phyloP scores from a whole-genome alignment of 1,140 invertebrate genomes.

The Temnothorax longispinosus region DNA sequence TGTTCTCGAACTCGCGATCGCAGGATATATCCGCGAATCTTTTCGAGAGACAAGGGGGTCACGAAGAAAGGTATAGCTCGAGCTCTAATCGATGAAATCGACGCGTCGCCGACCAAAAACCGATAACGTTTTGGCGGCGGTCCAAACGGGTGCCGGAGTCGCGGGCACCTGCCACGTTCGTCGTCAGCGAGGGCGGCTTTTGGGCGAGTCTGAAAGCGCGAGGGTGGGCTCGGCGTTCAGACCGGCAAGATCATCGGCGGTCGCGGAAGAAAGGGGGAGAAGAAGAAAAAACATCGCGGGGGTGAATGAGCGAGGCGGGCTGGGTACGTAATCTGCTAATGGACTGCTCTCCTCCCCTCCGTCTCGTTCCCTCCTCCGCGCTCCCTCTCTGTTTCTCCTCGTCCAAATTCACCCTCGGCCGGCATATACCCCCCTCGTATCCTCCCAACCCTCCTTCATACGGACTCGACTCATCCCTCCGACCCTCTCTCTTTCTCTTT shows the following conservation, averaged over 20 bases:
- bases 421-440: conserved; percentile 37
- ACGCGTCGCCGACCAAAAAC: conserved; percentile 15
- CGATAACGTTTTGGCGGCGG: conserved; percentile 36
- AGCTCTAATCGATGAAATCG: conserved; percentile 8
- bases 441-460: conserved; percentile 69
- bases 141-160: conserved; percentile 22
- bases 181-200: conserved; percentile 45
- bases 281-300: conserved; percentile 77
- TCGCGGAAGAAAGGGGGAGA: conserved; percentile 69
- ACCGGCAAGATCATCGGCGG: conserved; percentile 66
- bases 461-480: conserved; percentile 63
- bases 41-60: conserved; percentile 64
- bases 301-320: conserved; percentile 79
- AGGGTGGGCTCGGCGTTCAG: conserved; percentile 25
- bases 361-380: conserved; percentile 72
- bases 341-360: conserved; percentile 75
- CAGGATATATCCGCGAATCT: neutral
- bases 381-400: conserved; percentile 72
- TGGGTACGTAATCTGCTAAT: conserved; percentile 85
- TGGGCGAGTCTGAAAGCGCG: conserved; percentile 52
- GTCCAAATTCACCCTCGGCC: conserved; percentile 75
- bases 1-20: neutral
- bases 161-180: conserved; percentile 59
- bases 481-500: neutral
- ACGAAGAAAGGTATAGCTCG: conserved; percentile 48